A percentile compares a stretch with the other conserved stretches of the same genome.
Conservation (phyloP, 1,140 invertebrate genomes). For the Neelides sp. region DNA sequence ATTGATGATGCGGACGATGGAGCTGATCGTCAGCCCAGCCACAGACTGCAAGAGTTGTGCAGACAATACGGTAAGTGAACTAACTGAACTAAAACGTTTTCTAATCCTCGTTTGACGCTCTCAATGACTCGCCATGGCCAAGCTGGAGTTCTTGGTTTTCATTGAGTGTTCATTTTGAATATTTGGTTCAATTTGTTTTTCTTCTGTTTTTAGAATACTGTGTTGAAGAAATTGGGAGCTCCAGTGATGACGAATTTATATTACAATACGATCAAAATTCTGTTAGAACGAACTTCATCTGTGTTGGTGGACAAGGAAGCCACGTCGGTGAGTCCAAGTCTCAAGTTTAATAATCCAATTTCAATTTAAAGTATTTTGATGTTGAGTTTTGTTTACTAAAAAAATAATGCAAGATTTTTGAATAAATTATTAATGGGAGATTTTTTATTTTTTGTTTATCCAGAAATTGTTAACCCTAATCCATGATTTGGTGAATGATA, state of each 20-base stretch:
- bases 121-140: no score
- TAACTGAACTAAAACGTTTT: no score
- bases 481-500: constrained; percentile 13
- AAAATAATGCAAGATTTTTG: not conserved
- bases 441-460: not conserved
- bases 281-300: constrained; percentile 82
- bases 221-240: constrained; percentile 85
- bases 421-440: not conserved
- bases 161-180: not conserved
- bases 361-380: not conserved
- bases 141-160: no score
- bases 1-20: constrained; percentile 65
- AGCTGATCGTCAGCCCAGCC: constrained; percentile 69
- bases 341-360: not conserved
- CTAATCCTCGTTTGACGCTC: no score
- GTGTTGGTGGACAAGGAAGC: constrained; percentile 88
- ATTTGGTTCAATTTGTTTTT: constrained; percentile 1
- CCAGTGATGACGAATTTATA: constrained; percentile 88
- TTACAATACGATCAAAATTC: constrained; percentile 88
- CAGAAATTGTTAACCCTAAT: constrained; percentile 26
- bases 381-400: not conserved
- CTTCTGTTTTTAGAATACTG: constrained; percentile 42
- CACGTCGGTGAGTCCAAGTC: constrained; percentile 42
- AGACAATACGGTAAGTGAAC: constrained; percentile 50
- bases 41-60: constrained; percentile 83